Evolutionary conservation across 2,797 vertebrate genomes (phyloP).

Genomic region (Pseudocheirus occidentalis): DNA sequence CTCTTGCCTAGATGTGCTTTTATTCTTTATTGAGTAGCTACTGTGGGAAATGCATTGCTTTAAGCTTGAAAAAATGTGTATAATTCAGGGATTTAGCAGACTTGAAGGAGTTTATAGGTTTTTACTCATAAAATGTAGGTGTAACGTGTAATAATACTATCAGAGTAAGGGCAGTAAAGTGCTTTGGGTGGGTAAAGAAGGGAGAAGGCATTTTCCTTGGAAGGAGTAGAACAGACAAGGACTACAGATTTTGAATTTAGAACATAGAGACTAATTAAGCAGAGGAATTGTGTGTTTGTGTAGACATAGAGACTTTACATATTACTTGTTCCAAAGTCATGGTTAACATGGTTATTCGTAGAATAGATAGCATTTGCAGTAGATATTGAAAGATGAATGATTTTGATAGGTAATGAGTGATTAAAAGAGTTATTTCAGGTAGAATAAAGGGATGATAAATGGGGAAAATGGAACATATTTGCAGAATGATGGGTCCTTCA

Average conservation of each 20-base stretch:
- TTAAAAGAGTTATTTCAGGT: neutral
- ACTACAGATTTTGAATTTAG: neutral
- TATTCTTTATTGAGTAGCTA: neutral
- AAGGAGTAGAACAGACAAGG: neutral
- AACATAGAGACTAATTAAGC: neutral
- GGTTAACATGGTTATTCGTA: neutral
- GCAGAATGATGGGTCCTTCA: neutral
- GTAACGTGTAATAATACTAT: neutral
- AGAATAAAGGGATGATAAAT: neutral
- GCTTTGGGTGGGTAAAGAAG: neutral
- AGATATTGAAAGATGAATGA: neutral
- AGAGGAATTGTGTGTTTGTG: too few relatives aligned
- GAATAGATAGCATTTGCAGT: neutral
- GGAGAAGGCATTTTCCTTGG: neutral
- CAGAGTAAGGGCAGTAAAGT: neutral
- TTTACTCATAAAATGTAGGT: neutral
- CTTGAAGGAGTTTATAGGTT: neutral
- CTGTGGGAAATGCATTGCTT: neutral
- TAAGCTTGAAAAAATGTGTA: neutral
- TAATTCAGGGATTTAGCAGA: neutral
- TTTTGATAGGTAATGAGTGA: neutral
- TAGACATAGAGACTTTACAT: neutral
- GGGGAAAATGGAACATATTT: neutral
- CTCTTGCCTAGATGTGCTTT: neutral
- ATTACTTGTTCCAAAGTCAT: neutral